A percentile compares a stretch with the other conserved stretches of the same genome.
These are phyloP conservation scores for Hippocampus abdominalis DNA, from an alignment of 2,113 vertebrate genomes.

Conservation along the genomic window DNA sequence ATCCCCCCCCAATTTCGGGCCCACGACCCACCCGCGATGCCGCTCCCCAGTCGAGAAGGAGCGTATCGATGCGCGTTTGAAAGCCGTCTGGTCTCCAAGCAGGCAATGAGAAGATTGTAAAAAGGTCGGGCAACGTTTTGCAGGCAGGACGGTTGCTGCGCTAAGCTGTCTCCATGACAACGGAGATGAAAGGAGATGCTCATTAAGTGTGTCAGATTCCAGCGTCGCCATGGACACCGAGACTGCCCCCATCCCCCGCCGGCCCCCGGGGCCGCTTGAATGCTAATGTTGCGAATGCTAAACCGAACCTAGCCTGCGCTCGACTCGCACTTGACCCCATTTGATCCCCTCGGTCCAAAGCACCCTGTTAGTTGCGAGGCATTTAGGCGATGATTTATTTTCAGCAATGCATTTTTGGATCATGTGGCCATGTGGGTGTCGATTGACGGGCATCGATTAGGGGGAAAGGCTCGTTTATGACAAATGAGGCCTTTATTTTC, in stretches of 20 bases:
- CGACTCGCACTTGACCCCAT: not conserved
- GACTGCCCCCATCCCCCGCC: not conserved
- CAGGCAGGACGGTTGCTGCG: not conserved
- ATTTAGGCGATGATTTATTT: no score
- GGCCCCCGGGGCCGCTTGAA: constrained; percentile 6
- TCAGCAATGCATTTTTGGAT: no score
- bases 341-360: not conserved
- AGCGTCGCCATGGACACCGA: constrained; percentile 36
- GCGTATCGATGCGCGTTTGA: not conserved
- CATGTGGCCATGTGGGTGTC: no score
- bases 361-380: no score
- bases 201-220: constrained; percentile 37
- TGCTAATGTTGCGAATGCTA: constrained; percentile 18
- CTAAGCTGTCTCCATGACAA: constrained; percentile 42
- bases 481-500: no score
- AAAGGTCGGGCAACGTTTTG: constrained; percentile 12
- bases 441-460: no score
- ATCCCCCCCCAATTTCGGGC: no score
- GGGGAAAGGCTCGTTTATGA: no score
- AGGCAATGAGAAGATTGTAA: not conserved
- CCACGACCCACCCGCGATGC: no score
- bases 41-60: not conserved
- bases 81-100: not conserved
- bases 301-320: not conserved
- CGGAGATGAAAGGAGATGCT: constrained; percentile 49